Evolutionary conservation across 2,888 invertebrate species (phyloP).

Genomic region (Sarcophaga caerulescens): DNA sequence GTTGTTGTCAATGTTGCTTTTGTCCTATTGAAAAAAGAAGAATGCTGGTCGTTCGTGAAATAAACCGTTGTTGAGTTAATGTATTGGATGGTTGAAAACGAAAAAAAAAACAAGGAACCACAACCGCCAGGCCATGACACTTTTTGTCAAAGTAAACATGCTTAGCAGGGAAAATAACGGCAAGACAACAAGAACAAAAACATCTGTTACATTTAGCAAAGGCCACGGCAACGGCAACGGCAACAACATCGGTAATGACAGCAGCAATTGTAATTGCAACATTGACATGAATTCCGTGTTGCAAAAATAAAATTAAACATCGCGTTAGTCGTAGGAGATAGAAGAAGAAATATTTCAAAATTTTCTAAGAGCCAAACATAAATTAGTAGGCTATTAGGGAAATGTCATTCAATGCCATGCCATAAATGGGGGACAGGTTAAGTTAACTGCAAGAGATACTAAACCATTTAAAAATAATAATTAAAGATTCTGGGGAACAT

Average conservation of each 20-base stretch:
- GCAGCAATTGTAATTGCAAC: slow-evolving; percentile 10
- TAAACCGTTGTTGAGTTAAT: slow-evolving; percentile 20
- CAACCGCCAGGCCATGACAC: slow-evolving; percentile 58
- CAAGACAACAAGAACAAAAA: not conserved
- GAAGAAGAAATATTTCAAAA: not conserved
- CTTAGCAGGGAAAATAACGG: not conserved
- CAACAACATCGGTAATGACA: not conserved
- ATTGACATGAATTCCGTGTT: slow-evolving; percentile 19
- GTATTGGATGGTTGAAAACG: slow-evolving; percentile 18
- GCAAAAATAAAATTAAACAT: slow-evolving; percentile 41
- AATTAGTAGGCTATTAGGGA: no score
- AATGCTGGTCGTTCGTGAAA: slow-evolving; percentile 31
- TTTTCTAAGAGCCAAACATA: not conserved
- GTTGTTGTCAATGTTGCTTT: slow-evolving; percentile 4
- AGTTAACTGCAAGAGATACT: no score
- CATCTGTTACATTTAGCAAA: no score
- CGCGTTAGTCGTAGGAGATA: no score
- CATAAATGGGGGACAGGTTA: no score
- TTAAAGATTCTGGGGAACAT: no score
- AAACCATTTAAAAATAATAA: no score
- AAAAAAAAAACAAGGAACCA: no score
- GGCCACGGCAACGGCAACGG: not conserved
- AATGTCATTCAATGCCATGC: no score
- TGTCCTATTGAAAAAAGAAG: not conserved
- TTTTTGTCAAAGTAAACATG: slow-evolving; percentile 59